Evolutionary conservation across 92 coral and sea anemone genomes (phyloP), one percentile per base, ranked within the genome.

Genomic region (Epizoanthus ramosus): DNA sequence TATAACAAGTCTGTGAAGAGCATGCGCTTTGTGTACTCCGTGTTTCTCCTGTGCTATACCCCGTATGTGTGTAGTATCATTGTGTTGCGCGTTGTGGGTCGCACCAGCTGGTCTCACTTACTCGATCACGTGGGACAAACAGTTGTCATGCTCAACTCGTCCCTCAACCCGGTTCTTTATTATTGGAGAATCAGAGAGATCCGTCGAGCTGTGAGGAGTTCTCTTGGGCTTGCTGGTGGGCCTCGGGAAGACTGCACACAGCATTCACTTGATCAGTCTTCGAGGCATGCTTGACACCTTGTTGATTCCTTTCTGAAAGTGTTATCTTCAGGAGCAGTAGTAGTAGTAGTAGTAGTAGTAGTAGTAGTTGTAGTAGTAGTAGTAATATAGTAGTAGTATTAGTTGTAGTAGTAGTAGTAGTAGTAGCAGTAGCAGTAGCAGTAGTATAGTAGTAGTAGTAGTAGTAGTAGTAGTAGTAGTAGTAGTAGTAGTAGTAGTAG

Each of bases 101-200:
- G 82, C 41, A 22, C 39, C n/a, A 22, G 58, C 22, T 77, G 82
- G 82, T 0, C 64, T 2, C 82, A 77, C 58, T 19, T 39, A 39
- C 71, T 77, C 15, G 82, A 77, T 14, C 63, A 60, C 43, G 24
- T 77, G 10, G 82, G 82, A 37, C 82, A 77, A 57, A 77, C 82
- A 43, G 59, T 77, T 4, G 71, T 77, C 57, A 77, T 77, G 82
- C 47, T 77, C 23, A 77, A 77, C 68, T 77, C 82, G 22, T 77
- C 82, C 58, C 24, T 77, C 35, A 77, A 77, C 70, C 82, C 82
- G 16, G 25, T 33, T 77, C 33, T 77, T 58, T 77, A 77, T 61
- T 77, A 61, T 39, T 77, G 82, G 82, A 41, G 70, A 22, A 77
- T 77, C 39, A 77, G 66, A 25, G 82, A 77, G 5, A 60, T 77